Base-by-base conservation (phyloP, 2,113 vertebrate genomes). In the Xenopus borealis region DNA sequence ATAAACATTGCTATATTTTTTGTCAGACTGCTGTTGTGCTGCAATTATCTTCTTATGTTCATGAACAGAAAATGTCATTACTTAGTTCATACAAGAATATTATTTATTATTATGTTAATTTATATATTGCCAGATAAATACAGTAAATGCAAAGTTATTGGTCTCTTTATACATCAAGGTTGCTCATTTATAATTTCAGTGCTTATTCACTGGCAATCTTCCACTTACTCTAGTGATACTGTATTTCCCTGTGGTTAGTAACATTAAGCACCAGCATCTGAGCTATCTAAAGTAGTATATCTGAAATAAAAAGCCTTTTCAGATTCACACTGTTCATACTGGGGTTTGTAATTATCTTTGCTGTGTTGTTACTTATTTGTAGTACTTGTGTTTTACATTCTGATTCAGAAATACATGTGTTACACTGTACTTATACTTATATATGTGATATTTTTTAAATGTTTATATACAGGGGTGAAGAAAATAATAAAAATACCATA, bases 371-470 rank as follows among this genome's bases (percentile, higher is more conserved):
- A 80, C 80, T 83, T 27, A 62, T 79, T 82, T 80, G 62, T 83
- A 84, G 83, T 85, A 72, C 14, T 13, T 80, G 85, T 83, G 83
- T 66, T 79, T 86, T 81, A 72, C 79, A 84, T 88, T 87, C 90
- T 78, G 89, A 50, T 50, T 13, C 10, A 50, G 3, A 50, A 13
- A 50, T 50, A 50, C 10, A 50, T 11, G 14, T 50, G 14, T n/a
- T n/a, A n/a, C n/a, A n/a, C 23, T 27, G 23, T 27, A 27, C n/a
- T n/a, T n/a, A n/a, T n/a, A n/a, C n/a, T n/a, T n/a, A n/a, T n/a
- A n/a, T 2, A 27, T 27, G 23, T 27, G 23, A 2, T 27, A 27
- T 27, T 12, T 13, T 50, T 13, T 50, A 12, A 10, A 9, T 50
- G 14, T 50, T 13, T 50, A 12, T 50, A 12, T 50, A 50, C 10